Conservation (phyloP, 1,140 invertebrate species). For the Drusus annulatus region DNA sequence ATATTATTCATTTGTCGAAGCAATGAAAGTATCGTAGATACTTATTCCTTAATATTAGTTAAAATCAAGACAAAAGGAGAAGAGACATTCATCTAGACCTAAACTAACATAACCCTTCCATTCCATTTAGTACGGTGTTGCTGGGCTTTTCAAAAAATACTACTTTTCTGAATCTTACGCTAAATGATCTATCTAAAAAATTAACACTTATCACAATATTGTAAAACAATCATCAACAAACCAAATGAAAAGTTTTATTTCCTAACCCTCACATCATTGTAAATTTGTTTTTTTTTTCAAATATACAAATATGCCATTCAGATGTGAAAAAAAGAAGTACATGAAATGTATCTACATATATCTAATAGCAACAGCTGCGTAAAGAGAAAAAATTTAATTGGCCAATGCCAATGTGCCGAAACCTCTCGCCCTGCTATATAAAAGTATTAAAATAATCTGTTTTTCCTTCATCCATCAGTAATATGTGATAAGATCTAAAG, state of each 20-base stretch:
- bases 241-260: constrained; percentile 19
- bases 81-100: constrained; percentile 1
- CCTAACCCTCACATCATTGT: constrained; percentile 8
- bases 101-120: constrained; percentile 2
- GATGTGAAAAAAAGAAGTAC: neutral
- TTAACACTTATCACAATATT: constrained; percentile 46
- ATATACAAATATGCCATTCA: neutral
- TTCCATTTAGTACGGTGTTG: constrained; percentile 20
- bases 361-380: constrained; percentile 4
- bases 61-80: constrained; percentile 18
- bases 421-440: constrained; percentile 13
- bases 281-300: too few species aligned
- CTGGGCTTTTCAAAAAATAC: constrained; percentile 25
- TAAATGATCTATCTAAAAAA: constrained; percentile 44
- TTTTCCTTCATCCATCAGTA: neutral
- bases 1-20: constrained; percentile 46
- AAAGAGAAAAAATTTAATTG: neutral
- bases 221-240: constrained; percentile 44
- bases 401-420: too few species aligned
- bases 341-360: neutral
- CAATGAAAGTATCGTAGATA: constrained; percentile 29
- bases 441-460: constrained; percentile 22
- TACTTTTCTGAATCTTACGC: constrained; percentile 19
- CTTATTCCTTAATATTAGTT: constrained; percentile 30
- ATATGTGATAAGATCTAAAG: neutral